Evolutionary conservation across 2,888 invertebrate genomes (phyloP).

Genomic region (Dorcus hopei): DNA sequence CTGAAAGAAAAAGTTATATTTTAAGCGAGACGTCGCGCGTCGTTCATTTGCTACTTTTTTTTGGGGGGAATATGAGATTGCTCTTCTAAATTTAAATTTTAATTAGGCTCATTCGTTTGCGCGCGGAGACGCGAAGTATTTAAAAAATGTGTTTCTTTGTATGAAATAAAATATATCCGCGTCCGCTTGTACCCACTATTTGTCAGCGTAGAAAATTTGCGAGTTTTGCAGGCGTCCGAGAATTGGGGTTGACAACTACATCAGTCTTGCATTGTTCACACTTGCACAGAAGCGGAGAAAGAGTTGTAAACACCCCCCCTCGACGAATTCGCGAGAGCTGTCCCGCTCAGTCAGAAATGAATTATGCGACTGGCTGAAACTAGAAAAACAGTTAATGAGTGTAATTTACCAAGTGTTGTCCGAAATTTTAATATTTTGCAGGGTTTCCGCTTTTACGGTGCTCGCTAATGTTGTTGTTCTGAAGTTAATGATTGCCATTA

Average conservation of each 20-base stretch:
- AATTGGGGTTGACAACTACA: constrained; percentile 21
- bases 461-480: too few relatives aligned
- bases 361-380: not conserved
- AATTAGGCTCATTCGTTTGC: too few relatives aligned
- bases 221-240: constrained; percentile 7
- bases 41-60: too few relatives aligned
- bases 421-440: not conserved
- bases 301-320: constrained; percentile 10
- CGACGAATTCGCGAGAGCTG: not conserved
- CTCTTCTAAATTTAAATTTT: too few relatives aligned
- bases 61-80: too few relatives aligned
- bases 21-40: too few relatives aligned
- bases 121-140: too few relatives aligned
- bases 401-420: not conserved
- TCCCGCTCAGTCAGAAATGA: not conserved
- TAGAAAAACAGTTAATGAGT: not conserved
- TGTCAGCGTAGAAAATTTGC: constrained; percentile 8
- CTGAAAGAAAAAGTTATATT: too few relatives aligned
- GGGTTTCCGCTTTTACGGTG: not conserved
- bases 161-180: not conserved
- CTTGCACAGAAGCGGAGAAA: constrained; percentile 12
- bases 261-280: constrained; percentile 24
- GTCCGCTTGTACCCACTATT: constrained; percentile 1
- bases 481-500: too few relatives aligned
- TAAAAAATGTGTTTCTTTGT: not conserved